These are phyloP conservation scores for Lysandra coridon DNA, from an alignment of 2,888 invertebrate species.

Conservation along the genomic window DNA sequence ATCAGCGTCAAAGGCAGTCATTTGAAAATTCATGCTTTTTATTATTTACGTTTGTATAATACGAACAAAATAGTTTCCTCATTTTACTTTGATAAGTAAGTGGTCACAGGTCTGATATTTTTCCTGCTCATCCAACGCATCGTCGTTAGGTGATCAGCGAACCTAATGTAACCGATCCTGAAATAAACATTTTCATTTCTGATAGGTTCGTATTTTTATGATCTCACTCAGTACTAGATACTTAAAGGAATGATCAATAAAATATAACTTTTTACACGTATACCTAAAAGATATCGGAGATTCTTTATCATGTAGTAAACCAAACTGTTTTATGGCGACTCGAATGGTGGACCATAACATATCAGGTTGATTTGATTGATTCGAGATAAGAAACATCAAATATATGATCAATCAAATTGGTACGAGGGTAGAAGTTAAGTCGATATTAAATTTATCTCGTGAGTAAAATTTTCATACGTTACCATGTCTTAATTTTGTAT, in stretches of 20 bases:
- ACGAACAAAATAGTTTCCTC: too few species aligned
- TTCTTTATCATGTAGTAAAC: slow-evolving; percentile 22
- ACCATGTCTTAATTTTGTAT: neutral
- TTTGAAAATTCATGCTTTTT: too few species aligned
- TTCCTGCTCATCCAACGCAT: too few species aligned
- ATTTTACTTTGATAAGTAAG: too few species aligned
- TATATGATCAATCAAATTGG: slow-evolving; percentile 16
- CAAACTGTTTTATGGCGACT: slow-evolving; percentile 7
- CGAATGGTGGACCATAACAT: slow-evolving; percentile 17
- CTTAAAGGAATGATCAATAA: neutral
- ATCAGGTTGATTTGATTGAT: slow-evolving; percentile 27
- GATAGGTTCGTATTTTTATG: neutral
- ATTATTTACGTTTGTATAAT: too few species aligned
- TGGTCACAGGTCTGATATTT: too few species aligned
- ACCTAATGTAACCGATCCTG: neutral
- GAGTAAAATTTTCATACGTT: slow-evolving; percentile 16
- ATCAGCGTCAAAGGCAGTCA: neutral
- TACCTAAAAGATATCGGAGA: slow-evolving; percentile 1
- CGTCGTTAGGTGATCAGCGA: neutral
- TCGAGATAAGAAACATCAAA: slow-evolving; percentile 24
- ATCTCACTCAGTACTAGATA: neutral
- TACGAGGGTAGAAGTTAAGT: neutral
- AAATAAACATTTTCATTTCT: neutral
- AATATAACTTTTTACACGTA: slow-evolving; percentile 20
- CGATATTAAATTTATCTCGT: slow-evolving; percentile 4